Conservation (phyloP, 2,797 vertebrate species). For the Myotis myotis region DNA sequence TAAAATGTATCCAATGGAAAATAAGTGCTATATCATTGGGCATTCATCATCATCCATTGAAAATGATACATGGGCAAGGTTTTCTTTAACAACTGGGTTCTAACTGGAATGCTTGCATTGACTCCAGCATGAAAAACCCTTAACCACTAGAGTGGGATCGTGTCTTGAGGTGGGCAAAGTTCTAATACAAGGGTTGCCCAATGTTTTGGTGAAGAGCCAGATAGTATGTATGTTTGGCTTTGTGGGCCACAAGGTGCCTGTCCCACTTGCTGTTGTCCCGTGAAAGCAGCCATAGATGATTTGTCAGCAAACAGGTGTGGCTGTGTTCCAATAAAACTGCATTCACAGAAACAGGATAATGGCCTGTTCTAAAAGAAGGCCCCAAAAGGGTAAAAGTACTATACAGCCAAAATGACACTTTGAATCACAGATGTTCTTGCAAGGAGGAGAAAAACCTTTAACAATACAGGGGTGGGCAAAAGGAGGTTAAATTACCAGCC, state of each 20-base stretch:
- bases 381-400: neutral
- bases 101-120: neutral
- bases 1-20: neutral
- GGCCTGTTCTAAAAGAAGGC: neutral
- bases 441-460: neutral
- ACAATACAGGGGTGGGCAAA: neutral
- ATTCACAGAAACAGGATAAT: neutral
- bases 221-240: neutral
- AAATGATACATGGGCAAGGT: neutral
- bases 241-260: neutral
- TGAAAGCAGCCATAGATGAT: neutral
- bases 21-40: neutral
- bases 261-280: neutral
- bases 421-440: neutral
- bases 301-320: neutral
- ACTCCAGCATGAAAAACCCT: neutral
- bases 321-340: neutral
- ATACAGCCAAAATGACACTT: neutral
- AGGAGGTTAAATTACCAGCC: no score
- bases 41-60: neutral
- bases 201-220: neutral
- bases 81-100: neutral
- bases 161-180: neutral
- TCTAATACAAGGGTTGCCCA: neutral
- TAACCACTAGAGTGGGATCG: neutral